Conservation (phyloP, 2,113 vertebrate genomes). For the Cynoglossus semilaevis region DNA sequence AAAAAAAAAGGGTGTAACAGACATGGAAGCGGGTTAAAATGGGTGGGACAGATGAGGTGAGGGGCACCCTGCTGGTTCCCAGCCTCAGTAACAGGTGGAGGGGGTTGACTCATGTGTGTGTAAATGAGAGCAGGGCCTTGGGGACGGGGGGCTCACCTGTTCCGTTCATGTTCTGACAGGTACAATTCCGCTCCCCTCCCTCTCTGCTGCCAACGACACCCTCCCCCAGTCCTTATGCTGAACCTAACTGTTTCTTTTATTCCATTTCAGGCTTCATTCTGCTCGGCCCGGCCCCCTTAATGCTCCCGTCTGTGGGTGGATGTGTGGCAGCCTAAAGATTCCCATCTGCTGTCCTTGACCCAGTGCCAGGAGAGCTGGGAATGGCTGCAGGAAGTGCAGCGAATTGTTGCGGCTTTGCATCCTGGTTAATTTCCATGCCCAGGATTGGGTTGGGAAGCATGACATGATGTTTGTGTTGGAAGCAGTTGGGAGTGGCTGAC, state of each 20-base stretch:
- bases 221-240: constrained; percentile 12
- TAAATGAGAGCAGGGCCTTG: constrained; percentile 56
- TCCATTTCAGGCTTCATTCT: constrained; percentile 48
- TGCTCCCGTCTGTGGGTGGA: constrained; percentile 35
- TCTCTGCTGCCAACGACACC: constrained; percentile 20
- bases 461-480: constrained; percentile 33
- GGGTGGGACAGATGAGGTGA: constrained; percentile 25
- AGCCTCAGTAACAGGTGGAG: constrained; percentile 62
- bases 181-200: constrained; percentile 35
- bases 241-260: constrained; percentile 42
- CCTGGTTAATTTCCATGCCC: constrained; percentile 19
- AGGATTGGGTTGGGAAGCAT: constrained; percentile 16
- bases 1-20: constrained; percentile 1
- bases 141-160: constrained; percentile 75
- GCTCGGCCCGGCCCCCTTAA: constrained; percentile 38
- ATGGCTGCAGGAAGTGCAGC: constrained; percentile 36
- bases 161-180: constrained; percentile 75
- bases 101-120: constrained; percentile 36
- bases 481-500: constrained; percentile 9
- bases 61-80: constrained; percentile 66
- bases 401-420: constrained; percentile 36
- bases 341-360: constrained; percentile 75
- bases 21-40: constrained; percentile 1
- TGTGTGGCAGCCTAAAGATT: constrained; percentile 62
- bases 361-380: constrained; percentile 57